Evolutionary conservation across 1,140 invertebrate genomes (phyloP), one percentile per base, ranked within the genome.

Genomic region (Drosophila rhopaloa): DNA sequence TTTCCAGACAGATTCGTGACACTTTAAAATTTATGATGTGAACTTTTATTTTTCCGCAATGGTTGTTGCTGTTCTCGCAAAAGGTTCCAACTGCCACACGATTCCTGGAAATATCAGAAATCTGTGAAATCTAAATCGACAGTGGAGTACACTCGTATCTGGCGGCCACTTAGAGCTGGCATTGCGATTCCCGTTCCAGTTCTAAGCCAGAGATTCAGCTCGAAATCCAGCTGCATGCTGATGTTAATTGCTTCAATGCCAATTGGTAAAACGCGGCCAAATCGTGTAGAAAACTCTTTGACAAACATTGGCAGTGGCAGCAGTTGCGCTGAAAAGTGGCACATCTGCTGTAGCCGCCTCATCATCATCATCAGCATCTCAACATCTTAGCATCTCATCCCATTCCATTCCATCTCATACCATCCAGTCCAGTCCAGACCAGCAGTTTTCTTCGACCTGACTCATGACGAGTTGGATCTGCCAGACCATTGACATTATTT

Each of bases 21-120:
- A 89, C 84, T 89, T 89, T 90, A 84, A 89, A 76, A 89, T 89
- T 90, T 89, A 89, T 90, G 84, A 89, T 89, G 84, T 89, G 84
- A 89, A 89, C 85, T 89, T 89, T 84, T 84, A 73, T 84, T 70
- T 67, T 65, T 55, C 43, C 56, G 32, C 27, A 68, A 53, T 54
- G 43, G 38, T 19, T 65, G 72, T 46, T 61, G 71, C 73, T 16
- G 48, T 35, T 35, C 29, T 16, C 29, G 27, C 27, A 47, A 51
- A 55, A 71, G 66, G 58, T 89, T 51, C 76, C 71, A 51, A 66
- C 71, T 63, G 61, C 46, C 73, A 78, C 78, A 89, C 73, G 77
- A 90, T 89, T 89, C 84, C 77, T 90, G 85, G 84, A 89, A 89
- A 77, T 86, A 81, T 70, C 58, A 76, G 56, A 67, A 79, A 89